phyloP scores from a whole-genome alignment of 30 jellyfish, hydroid and myxozoan genomes.

The Aurelia sp. region DNA sequence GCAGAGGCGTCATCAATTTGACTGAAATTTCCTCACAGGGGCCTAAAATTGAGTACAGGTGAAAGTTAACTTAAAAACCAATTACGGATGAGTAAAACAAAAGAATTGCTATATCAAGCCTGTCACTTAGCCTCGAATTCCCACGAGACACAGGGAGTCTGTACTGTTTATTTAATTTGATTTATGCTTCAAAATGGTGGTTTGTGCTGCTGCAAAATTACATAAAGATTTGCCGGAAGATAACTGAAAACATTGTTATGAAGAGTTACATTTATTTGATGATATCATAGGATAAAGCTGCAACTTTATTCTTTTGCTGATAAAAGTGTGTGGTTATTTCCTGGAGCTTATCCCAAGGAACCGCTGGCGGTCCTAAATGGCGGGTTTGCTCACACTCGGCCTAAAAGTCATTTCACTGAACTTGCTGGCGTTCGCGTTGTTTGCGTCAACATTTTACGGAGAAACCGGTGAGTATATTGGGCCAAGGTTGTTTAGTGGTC shows the following conservation, averaged over 20 bases:
- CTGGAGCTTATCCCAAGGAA: slow-evolving; percentile 11
- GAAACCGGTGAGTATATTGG: slow-evolving; percentile 44
- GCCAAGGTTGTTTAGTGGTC: no score
- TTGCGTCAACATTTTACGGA: slow-evolving; percentile 41
- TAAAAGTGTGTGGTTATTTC: not conserved
- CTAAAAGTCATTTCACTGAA: slow-evolving; percentile 42
- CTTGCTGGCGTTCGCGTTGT: slow-evolving; percentile 18
- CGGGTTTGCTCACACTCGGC: slow-evolving; percentile 41
- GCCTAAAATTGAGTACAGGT: not conserved
- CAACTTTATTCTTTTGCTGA: not conserved
- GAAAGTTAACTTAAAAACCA: not conserved
- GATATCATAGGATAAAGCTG: not conserved
- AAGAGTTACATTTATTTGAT: not conserved
- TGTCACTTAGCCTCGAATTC: slow-evolving; percentile 23
- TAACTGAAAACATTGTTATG: not conserved
- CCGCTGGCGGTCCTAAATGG: slow-evolving; percentile 36
- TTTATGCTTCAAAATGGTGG: slow-evolving; percentile 1
- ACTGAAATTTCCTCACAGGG: slow-evolving; percentile 19
- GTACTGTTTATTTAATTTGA: not conserved
- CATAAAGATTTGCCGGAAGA: not conserved
- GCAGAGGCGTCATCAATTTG: slow-evolving; percentile 46
- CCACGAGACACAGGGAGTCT: slow-evolving; percentile 42
- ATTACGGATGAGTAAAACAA: not conserved
- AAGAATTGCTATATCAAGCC: slow-evolving; percentile 16
- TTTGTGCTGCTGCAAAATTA: not conserved